These are phyloP conservation scores for Chamaetylas fuelleborni DNA, from an alignment of 2,113 vertebrate genomes.

Conservation along the genomic window DNA sequence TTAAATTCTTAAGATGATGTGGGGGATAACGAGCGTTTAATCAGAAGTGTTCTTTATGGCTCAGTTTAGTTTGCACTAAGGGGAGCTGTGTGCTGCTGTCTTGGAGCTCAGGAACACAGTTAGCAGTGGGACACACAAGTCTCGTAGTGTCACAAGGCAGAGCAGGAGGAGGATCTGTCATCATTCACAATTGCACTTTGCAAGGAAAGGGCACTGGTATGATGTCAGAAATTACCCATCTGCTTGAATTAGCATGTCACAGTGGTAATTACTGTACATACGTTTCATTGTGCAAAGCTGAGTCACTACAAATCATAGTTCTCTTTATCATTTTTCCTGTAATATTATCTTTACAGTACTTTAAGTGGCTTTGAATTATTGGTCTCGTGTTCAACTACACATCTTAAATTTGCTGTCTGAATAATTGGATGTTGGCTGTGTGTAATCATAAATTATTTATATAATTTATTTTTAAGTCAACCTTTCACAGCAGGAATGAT, in stretches of 20 bases:
- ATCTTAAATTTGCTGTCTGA: not conserved
- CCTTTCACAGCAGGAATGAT: not conserved
- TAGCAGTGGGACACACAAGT: not conserved
- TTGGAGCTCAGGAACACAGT: not conserved
- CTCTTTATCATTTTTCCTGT: not conserved
- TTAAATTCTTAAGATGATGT: not conserved
- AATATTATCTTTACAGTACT: not conserved
- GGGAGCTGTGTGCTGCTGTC: not conserved
- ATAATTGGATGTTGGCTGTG: not conserved
- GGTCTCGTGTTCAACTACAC: not conserved
- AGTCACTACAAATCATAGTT: not conserved
- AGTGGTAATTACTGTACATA: not conserved
- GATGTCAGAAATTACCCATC: not conserved
- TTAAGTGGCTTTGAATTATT: not conserved
- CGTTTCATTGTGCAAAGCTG: not conserved
- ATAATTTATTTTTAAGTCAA: not conserved
- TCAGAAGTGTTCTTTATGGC: not conserved
- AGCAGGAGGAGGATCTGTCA: not conserved
- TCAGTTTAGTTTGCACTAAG: not conserved
- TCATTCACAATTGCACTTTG: not conserved
- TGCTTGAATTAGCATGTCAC: not conserved
- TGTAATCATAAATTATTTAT: not conserved
- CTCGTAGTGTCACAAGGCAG: accelerated
- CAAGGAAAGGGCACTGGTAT: not conserved
- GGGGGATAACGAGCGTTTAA: not conserved